These are phyloP conservation scores for Delia radicum DNA, from an alignment of 1,140 invertebrate genomes.

Conservation along the genomic window DNA sequence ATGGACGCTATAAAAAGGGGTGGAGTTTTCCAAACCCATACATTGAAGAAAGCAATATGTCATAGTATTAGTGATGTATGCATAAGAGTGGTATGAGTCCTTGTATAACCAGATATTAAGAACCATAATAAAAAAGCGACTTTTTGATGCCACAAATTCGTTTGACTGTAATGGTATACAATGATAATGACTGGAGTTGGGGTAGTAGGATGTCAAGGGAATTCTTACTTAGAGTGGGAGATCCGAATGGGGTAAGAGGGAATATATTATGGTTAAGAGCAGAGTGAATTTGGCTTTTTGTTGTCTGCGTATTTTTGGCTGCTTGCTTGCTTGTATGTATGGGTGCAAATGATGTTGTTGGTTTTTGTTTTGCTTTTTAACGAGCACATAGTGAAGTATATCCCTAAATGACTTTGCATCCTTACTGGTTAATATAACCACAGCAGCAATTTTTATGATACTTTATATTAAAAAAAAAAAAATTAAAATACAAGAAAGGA, in stretches of 20 bases:
- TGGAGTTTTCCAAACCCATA: constrained; percentile 8
- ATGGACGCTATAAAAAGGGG: constrained; percentile 23
- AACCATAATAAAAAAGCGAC: constrained; percentile 51
- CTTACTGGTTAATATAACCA: constrained; percentile 57
- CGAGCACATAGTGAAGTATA: background rate
- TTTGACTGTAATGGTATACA: constrained; percentile 36
- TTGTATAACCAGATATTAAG: constrained; percentile 27
- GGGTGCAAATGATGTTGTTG: background rate
- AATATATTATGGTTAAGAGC: background rate
- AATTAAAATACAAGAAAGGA: background rate
- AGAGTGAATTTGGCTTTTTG: constrained; percentile 13
- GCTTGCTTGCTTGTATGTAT: background rate
- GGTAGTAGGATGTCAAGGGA: background rate
- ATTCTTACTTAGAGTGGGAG: background rate
- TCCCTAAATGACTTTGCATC: constrained; percentile 51
- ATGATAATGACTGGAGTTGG: background rate
- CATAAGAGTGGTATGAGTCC: constrained; percentile 9
- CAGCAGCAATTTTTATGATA: constrained; percentile 45
- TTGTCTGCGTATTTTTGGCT: constrained; percentile 19
- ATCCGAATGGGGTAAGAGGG: background rate
- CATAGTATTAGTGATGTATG: background rate
- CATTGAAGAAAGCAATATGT: background rate
- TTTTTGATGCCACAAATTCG: constrained; percentile 55
- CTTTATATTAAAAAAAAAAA: constrained; percentile 7
- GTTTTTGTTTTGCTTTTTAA: background rate